Evolutionary conservation across 1,140 invertebrate species (phyloP).

Genomic region (Trichonephila clavipes): DNA sequence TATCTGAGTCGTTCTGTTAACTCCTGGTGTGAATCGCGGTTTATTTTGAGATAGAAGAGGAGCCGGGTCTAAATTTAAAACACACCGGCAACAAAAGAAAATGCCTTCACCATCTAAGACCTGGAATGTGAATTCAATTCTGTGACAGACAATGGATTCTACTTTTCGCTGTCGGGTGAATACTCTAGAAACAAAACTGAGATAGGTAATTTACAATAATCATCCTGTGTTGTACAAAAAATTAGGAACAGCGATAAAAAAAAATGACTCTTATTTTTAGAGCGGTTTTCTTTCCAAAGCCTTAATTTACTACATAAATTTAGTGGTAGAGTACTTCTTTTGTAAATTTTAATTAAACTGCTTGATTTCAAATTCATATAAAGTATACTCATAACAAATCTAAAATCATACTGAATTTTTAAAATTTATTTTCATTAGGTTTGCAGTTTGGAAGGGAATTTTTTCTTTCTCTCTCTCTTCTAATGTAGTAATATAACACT

Average conservation of each 20-base stretch:
- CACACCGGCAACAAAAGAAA: neutral
- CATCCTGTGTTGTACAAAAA: neutral
- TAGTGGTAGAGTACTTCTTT: no score
- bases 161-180: neutral
- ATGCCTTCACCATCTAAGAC: conserved; percentile 44
- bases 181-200: neutral
- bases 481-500: no score
- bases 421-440: no score
- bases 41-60: conserved; percentile 32
- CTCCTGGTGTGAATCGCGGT: neutral
- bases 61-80: conserved; percentile 17
- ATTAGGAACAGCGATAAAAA: neutral
- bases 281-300: no score
- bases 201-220: neutral
- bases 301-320: no score
- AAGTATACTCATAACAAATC: no score
- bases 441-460: no score
- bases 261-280: neutral
- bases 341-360: no score
- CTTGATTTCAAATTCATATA: no score
- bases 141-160: conserved; percentile 4
- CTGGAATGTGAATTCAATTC: conserved; percentile 7
- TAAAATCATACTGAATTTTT: no score
- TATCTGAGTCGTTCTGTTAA: conserved; percentile 10
- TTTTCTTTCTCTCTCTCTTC: no score